Percentiles rank a stretch among this genome's conserved stretches.
These are phyloP conservation scores for Trichopria drosophilae DNA, from an alignment of 2,888 invertebrate species.

Conservation along the genomic window DNA sequence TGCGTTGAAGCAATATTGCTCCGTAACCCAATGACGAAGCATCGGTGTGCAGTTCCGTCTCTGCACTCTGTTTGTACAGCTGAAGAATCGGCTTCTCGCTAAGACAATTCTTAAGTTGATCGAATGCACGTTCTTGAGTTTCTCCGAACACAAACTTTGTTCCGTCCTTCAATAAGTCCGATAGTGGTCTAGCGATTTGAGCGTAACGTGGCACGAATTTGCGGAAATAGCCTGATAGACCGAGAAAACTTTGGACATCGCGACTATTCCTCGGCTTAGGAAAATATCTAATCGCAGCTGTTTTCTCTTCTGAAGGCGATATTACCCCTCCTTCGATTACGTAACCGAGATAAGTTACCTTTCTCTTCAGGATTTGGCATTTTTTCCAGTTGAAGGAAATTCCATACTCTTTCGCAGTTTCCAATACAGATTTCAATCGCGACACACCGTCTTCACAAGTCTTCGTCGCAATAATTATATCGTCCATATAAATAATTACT, in stretches of 20 bases:
- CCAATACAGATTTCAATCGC: slow-evolving; percentile 7
- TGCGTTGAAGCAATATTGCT: slow-evolving; percentile 35
- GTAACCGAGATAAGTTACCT: slow-evolving; percentile 10
- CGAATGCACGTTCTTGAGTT: slow-evolving; percentile 1
- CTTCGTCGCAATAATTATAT: slow-evolving; percentile 17
- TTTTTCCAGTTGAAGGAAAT: slow-evolving; percentile 6
- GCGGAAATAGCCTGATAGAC: slow-evolving; percentile 34
- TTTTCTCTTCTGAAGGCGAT: slow-evolving; percentile 26
- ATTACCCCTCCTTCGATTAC: slow-evolving; percentile 8
- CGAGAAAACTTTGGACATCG: slow-evolving; percentile 29
- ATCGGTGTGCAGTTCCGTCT: slow-evolving; percentile 32
- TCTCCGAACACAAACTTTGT: slow-evolving; percentile 3
- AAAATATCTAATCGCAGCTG: slow-evolving; percentile 30
- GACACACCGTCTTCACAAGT: slow-evolving; percentile 3
- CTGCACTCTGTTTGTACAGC: slow-evolving; percentile 22
- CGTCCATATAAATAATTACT: slow-evolving; percentile 19
- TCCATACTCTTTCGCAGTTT: slow-evolving; percentile 2
- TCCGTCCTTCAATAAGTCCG: slow-evolving; percentile 3
- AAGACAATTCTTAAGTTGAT: slow-evolving; percentile 11
- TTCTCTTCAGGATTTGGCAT: slow-evolving; percentile 13
- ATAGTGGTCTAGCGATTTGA: slow-evolving; percentile 36
- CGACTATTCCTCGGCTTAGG: slow-evolving; percentile 19
- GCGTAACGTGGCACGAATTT: slow-evolving; percentile 23
- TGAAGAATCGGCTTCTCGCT: slow-evolving; percentile 34
- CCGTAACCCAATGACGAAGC: slow-evolving; percentile 32